Base-by-base conservation (phyloP, 2,113 vertebrate genomes). In the Paracanthobrama guichenoti region DNA sequence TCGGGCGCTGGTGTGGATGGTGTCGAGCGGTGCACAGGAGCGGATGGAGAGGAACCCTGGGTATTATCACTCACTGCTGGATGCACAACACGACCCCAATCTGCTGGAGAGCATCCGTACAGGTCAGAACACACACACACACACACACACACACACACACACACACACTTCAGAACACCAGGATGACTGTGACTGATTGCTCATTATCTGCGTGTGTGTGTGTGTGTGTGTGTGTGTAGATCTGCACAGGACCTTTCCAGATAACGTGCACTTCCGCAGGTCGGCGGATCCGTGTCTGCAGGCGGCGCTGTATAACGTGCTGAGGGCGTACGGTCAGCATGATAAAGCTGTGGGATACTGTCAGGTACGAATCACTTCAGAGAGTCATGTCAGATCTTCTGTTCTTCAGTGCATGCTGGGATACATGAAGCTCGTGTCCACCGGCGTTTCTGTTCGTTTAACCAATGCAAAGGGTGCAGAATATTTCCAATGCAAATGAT, bases 231-330 rank as follows among this genome's bases (percentile, higher is more conserved):
- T 72, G 48, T 81, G 16, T 44, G 2, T 88, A 99, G 98, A 99
- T 86, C 93, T 99, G 92, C 96, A 98, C 87, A 95, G 98, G 91
- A 99, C 98, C 26, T 99, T 99, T 92, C 98, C 98, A 13, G 97
- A 99, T 92, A 99, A 99, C 2, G 88, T 99, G 82, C 92, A 94
- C 57, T 99, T 99, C 92, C 93, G 90, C 74, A 95, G 88, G 88
- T 94, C 87, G 0, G 93, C 96, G 0, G 94, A 97, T 3, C 95
- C 96, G 0, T 96, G 96, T 86, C 91, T 99, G 84, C 97, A 97
- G 88, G 91, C 90, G 0, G 31, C 92, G 0, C 92, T 99, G 86
- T 96, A 93, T 92, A 97, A 97, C 0, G 96, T 99, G 12, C 93
- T 99, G 87, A 91, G 97, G 88, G 97, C 97, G 0, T 99, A 98